phyloP scores from a whole-genome alignment of 2,113 vertebrate genomes.

The Saimiri boliviensis region DNA sequence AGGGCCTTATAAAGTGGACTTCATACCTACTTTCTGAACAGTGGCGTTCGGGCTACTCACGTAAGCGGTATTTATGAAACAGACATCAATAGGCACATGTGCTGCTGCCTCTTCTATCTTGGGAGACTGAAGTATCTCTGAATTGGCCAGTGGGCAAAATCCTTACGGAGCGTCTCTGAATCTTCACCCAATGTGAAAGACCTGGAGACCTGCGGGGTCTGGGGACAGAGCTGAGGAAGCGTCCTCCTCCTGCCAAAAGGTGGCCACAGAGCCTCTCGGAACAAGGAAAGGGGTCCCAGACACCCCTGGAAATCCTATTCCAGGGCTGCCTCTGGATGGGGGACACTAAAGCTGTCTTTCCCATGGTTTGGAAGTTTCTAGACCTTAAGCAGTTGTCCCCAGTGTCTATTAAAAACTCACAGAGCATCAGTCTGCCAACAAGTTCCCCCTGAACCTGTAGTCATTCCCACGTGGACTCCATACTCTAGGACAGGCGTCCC shows the following conservation, averaged over 20 bases:
- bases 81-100: fast-evolving
- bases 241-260: background rate
- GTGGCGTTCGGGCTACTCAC: background rate
- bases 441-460: slow-evolving; percentile 4
- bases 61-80: fast-evolving
- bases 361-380: background rate
- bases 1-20: slow-evolving; percentile 38
- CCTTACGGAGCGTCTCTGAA: background rate
- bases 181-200: background rate
- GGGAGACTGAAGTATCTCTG: background rate
- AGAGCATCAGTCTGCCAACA: background rate
- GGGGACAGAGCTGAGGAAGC: background rate
- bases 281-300: background rate
- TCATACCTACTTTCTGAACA: background rate
- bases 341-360: background rate
- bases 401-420: background rate
- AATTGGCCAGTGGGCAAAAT: background rate
- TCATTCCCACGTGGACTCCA: background rate
- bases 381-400: background rate
- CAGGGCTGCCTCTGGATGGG: background rate
- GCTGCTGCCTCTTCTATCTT: background rate
- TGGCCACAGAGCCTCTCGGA: background rate
- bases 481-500: background rate
- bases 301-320: background rate
- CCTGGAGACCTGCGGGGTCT: background rate